Conservation (phyloP, 2,888 invertebrate species). For the Silvanus unidentatus region DNA sequence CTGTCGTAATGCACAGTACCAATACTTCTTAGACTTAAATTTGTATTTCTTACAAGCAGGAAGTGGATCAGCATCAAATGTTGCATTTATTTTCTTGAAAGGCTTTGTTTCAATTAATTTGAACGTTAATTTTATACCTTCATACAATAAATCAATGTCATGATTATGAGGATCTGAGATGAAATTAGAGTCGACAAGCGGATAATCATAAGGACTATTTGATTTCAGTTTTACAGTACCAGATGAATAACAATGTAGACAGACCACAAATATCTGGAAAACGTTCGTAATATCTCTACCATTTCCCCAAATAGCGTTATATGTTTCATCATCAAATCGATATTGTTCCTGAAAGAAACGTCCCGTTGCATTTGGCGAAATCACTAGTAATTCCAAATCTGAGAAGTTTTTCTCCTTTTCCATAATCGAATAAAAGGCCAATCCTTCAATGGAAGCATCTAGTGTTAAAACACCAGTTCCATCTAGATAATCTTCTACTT, state of each 20-base stretch:
- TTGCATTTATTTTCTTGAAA: conserved; percentile 49
- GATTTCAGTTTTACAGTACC: conserved; percentile 53
- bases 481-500: background rate
- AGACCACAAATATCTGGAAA: conserved; percentile 46
- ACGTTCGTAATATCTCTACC: too few relatives aligned
- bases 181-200: conserved; percentile 62
- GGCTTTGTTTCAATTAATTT: conserved; percentile 47
- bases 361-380: conserved; percentile 44
- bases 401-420: conserved; percentile 7
- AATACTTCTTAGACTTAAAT: conserved; percentile 14
- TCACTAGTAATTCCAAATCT: conserved; percentile 10
- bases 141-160: conserved; percentile 51
- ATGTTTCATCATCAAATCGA: background rate
- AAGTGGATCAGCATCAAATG: conserved; percentile 29
- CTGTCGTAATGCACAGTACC: conserved; percentile 16
- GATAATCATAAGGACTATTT: conserved; percentile 22
- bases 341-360: background rate
- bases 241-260: conserved; percentile 39
- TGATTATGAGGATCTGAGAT: conserved; percentile 48
- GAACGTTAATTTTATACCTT: conserved; percentile 45
- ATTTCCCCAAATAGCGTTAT: too few relatives aligned
- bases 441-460: conserved; percentile 5
- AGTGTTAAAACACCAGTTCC: background rate
- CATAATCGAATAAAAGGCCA: conserved; percentile 8
- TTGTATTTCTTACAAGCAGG: conserved; percentile 9